Evolutionary conservation across 2,797 vertebrate species (phyloP), one percentile per base, ranked within the genome.

Genomic region (Aselliscus stoliczkanus): DNA sequence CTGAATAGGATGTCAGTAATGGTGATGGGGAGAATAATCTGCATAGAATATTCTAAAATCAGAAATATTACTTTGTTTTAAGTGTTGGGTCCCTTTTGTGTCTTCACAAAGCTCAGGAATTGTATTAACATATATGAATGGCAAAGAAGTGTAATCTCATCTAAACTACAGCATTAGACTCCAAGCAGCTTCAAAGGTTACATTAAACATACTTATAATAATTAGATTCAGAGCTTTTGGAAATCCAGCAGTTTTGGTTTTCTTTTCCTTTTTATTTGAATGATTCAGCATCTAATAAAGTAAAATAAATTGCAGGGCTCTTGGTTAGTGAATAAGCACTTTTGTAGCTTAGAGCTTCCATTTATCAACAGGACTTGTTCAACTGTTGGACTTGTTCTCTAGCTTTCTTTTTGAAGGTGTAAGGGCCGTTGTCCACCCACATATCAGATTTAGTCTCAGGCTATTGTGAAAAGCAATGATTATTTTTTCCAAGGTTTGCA

Each of bases 191-290:
- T 98, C 98, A 98, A 98, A 98, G 94, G 88, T 97, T 86, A 98
- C 97, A 98, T 98, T 98, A 98, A 98, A 98, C 31, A 39, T 98
- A 97, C 96, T 98, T 98, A 97, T 0, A 97, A 97, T 98, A 98
- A 98, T 98, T 98, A 97, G 73, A 97, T 98, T 97, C 97, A 98
- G 97, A 98, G 97, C 95, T 96, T 96, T 97, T 96, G 96, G 96
- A 97, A 98, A 98, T 97, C 91, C 92, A 96, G 88, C 65, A 95
- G 75, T 76, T 89, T 97, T 97, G 31, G 12, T 18, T 58, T 54
- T 54, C 8, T 31, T 42, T 76, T 73, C 69, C 67, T 31, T 76
- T 37, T 31, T 80, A 62, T 88, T 86, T 98, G 58, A 98, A 98
- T 80, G 97, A 98, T 98, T 98, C 97, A 95, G 96, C 94, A 87